phyloP scores from a whole-genome alignment of 2,113 vertebrate species.

The Corydoras maculifer region DNA sequence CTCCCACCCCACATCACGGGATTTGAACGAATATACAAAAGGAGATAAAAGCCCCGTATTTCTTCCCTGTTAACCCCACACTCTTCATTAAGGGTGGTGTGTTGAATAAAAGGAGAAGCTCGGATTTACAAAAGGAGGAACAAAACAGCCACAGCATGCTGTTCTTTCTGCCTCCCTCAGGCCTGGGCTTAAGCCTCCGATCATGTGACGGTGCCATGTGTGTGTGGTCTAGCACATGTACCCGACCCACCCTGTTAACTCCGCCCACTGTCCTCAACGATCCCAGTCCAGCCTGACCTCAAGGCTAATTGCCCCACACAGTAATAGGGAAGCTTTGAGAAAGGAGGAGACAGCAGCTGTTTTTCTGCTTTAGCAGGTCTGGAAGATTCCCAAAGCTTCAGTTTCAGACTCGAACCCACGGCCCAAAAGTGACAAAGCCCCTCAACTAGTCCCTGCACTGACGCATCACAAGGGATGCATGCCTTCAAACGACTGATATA shows the following conservation, averaged over 20 bases:
- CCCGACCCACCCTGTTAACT: slow-evolving; percentile 34
- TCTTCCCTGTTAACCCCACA: slow-evolving; percentile 40
- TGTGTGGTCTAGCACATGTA: slow-evolving; percentile 61
- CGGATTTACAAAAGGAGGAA: slow-evolving; percentile 31
- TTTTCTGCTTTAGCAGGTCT: slow-evolving; percentile 33
- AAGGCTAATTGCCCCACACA: slow-evolving; percentile 64
- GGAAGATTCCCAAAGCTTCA: slow-evolving; percentile 58
- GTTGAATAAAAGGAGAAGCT: slow-evolving; percentile 25
- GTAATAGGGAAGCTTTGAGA: slow-evolving; percentile 45
- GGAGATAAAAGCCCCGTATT: slow-evolving; percentile 19
- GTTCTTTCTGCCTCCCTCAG: slow-evolving; percentile 46
- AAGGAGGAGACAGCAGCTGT: slow-evolving; percentile 50
- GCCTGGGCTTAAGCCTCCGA: slow-evolving; percentile 43
- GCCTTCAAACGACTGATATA: background rate
- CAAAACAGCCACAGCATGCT: slow-evolving; percentile 51
- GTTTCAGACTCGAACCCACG: slow-evolving; percentile 28
- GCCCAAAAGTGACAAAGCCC: slow-evolving; percentile 42
- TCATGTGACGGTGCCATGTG: slow-evolving; percentile 54
- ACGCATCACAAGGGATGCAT: slow-evolving; percentile 8
- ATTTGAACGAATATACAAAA: slow-evolving; percentile 18
- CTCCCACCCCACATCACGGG: slow-evolving; percentile 13
- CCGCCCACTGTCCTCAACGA: slow-evolving; percentile 40
- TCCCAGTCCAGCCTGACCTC: slow-evolving; percentile 57
- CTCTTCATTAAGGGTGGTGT: slow-evolving; percentile 6
- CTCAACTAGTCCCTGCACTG: slow-evolving; percentile 31